phyloP scores from a whole-genome alignment of 2,797 vertebrate species.

The Melanotaenia trifasciata region DNA sequence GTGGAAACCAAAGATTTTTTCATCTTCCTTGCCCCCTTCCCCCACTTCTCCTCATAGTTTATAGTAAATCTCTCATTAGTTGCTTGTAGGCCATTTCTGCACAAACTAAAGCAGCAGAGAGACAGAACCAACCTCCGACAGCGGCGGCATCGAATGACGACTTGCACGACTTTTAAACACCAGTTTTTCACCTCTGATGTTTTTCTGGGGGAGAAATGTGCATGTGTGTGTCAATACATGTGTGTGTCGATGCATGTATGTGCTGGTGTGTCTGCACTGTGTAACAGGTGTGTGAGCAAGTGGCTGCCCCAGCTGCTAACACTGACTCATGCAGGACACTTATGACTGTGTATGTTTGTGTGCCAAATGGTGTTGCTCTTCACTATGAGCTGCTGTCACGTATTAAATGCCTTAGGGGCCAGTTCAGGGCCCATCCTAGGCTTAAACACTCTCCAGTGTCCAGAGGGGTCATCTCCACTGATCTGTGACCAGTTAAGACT shows the following conservation, averaged over 20 bases:
- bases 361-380: slow-evolving; percentile 5
- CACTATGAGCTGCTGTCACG: neutral
- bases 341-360: slow-evolving; percentile 21
- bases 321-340: slow-evolving; percentile 50
- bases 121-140: too few species aligned
- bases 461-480: too few species aligned
- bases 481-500: too few species aligned
- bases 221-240: neutral
- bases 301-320: slow-evolving; percentile 52
- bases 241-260: neutral
- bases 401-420: neutral
- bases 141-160: too few species aligned
- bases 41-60: slow-evolving; percentile 20
- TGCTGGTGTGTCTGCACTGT: slow-evolving; percentile 15
- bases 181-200: neutral
- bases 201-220: slow-evolving; percentile 12
- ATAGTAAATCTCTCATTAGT: slow-evolving; percentile 21
- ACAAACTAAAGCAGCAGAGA: neutral
- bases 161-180: too few species aligned
- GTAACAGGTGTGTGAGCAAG: slow-evolving; percentile 54
- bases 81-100: neutral
- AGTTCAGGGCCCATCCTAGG: too few species aligned
- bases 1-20: slow-evolving; percentile 46
- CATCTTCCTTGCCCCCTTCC: slow-evolving; percentile 9
- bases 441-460: too few species aligned